These are phyloP conservation scores for Tolmerus cingulatus DNA, from an alignment of 2,888 invertebrate species.

Conservation along the genomic window DNA sequence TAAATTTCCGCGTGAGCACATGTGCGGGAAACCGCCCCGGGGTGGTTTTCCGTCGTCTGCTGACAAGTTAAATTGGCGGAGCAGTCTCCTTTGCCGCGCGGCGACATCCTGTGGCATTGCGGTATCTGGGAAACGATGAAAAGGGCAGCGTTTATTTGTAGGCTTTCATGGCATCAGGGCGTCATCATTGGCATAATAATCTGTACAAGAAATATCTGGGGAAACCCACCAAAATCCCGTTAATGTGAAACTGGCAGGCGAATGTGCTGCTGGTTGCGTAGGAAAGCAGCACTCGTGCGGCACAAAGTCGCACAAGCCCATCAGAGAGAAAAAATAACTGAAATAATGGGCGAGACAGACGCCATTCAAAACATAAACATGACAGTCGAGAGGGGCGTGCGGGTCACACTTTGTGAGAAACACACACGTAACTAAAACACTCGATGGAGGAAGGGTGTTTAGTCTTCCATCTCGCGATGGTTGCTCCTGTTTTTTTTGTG, in stretches of 20 bases:
- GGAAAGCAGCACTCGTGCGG: not conserved
- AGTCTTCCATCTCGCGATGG: not conserved
- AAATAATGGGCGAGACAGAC: conserved; percentile 43
- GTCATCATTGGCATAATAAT: conserved; percentile 40
- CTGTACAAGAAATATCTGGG: conserved; percentile 14
- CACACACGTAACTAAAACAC: not conserved
- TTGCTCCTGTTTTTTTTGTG: not conserved
- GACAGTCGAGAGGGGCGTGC: conserved; percentile 13
- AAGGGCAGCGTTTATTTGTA: conserved; percentile 1
- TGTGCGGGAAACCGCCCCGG: not conserved
- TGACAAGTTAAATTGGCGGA: conserved; percentile 6
- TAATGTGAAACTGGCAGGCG: not conserved
- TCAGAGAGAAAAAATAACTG: conserved; percentile 23
- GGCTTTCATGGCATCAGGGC: conserved; percentile 7
- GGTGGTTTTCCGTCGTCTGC: not conserved
- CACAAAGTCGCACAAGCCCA: not conserved
- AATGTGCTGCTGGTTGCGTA: not conserved
- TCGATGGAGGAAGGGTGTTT: not conserved
- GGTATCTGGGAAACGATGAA: not conserved
- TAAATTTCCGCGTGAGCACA: not conserved
- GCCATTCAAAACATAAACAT: conserved; percentile 46
- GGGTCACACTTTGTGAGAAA: not conserved
- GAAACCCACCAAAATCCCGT: not conserved
- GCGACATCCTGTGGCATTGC: not conserved
- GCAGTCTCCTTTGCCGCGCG: not conserved